Evolutionary conservation across 2,113 vertebrate genomes (phyloP).

Genomic region (Platycercus adscitus): DNA sequence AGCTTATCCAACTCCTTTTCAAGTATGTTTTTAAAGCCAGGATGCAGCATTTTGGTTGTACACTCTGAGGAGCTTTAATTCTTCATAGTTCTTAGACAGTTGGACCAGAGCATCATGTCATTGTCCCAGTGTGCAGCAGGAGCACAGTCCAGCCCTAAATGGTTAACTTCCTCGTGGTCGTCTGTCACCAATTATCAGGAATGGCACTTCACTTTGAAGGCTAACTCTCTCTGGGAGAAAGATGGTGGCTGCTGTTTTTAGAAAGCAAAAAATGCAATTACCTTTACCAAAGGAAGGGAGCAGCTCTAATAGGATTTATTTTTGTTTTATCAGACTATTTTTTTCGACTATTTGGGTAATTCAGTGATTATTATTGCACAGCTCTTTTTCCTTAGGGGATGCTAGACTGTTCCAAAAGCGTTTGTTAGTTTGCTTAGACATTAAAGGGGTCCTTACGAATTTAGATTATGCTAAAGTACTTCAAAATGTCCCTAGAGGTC

Average conservation of each 20-base stretch:
- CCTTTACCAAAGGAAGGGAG: constrained; percentile 14
- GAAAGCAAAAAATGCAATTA: background rate
- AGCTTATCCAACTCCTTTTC: background rate
- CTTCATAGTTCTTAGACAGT: background rate
- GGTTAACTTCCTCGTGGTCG: background rate
- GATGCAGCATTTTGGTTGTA: background rate
- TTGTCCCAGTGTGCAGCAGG: accelerated
- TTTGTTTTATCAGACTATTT: constrained; percentile 30
- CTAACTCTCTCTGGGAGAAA: background rate
- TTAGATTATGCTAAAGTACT: constrained; percentile 55
- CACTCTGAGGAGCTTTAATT: background rate
- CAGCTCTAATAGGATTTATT: background rate
- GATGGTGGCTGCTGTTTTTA: constrained; percentile 2
- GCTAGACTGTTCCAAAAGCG: constrained; percentile 10
- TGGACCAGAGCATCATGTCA: background rate
- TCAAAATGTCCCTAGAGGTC: constrained; percentile 61
- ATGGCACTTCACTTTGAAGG: background rate
- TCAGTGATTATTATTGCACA: constrained; percentile 42
- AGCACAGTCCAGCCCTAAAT: background rate
- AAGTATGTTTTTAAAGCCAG: background rate
- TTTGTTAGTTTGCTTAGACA: constrained; percentile 66
- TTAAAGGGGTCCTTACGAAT: constrained; percentile 60
- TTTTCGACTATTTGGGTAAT: constrained; percentile 54
- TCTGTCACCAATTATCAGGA: background rate
- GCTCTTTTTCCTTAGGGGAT: constrained; percentile 44